Evolutionary conservation across 2,113 vertebrate species (phyloP), one percentile per base, ranked within the genome.

Genomic region (Pitta sordida): DNA sequence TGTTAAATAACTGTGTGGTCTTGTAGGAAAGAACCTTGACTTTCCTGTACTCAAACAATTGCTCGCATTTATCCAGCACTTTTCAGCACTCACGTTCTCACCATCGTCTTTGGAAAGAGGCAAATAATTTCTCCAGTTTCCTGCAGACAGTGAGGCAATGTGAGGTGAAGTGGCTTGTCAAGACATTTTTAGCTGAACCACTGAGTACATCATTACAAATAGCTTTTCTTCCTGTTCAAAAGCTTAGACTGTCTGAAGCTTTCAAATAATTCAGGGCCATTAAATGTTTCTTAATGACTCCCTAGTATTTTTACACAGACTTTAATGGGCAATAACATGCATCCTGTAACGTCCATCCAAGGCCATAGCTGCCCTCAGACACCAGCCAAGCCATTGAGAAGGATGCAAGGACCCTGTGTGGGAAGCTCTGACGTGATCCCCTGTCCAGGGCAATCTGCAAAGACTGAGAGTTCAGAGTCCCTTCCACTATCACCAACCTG

Each of bases 381-480:
- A 69, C 4, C 15, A 48, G 17, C 10, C 46, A 78, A 65, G 52
- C 5, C 20, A 34, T 29, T 6, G 17, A 64, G 56, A 60, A 87
- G 34, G 16, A 77, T 13, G 7, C 29, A 78, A 48, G 27, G 76
- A 15, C 2, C 15, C 44, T 7, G 0, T 3, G 24, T 4, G 0
- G 8, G 44, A 79, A 86, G 21, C 15, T 87, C 53, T 48, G 59
- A 41, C 5, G 0, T 9, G 12, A 65, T 36, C 17, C 46, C 16
- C 52, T 2, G 0, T 11, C 65, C 46, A 19, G 0, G 0, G 49
- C 41, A 59, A 34, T 4, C 39, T 51, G 49, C 69, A 64, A 13
- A 58, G 12, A 55, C 2, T 8, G 26, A 56, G 9, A 59, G 9
- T 34, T 82, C 39, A 24, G 24, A 37, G 46, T 37, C 19, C 11